These are phyloP conservation scores for Callosobruchus maculatus DNA, from an alignment of 2,888 invertebrate species.

Conservation along the genomic window DNA sequence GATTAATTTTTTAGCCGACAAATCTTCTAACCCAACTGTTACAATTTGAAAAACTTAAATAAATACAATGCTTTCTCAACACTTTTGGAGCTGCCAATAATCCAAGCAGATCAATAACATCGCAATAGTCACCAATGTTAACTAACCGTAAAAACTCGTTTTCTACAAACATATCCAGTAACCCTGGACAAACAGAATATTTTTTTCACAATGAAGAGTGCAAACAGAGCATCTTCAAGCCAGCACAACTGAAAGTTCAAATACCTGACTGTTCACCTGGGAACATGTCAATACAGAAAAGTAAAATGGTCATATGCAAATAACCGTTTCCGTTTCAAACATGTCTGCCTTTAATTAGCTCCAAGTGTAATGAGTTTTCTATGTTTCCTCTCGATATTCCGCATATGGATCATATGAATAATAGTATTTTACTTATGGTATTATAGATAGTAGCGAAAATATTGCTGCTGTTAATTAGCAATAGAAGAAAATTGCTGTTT, in stretches of 20 bases:
- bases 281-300: neutral
- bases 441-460: neutral
- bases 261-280: neutral
- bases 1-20: too few species aligned
- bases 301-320: neutral
- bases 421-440: neutral
- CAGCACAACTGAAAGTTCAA: neutral
- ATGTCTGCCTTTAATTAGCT: neutral
- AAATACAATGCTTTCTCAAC: too few species aligned
- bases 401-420: neutral
- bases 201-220: neutral
- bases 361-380: neutral
- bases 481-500: too few species aligned
- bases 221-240: neutral
- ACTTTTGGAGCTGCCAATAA: too few species aligned
- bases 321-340: neutral
- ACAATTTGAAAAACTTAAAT: too few species aligned
- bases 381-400: neutral
- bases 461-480: too few species aligned
- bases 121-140: neutral
- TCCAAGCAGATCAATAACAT: neutral
- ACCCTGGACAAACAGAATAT: neutral
- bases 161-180: neutral
- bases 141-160: neutral
- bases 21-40: too few species aligned